Conservation (phyloP, 2,113 vertebrate species). For the Melanocharis versteri region DNA sequence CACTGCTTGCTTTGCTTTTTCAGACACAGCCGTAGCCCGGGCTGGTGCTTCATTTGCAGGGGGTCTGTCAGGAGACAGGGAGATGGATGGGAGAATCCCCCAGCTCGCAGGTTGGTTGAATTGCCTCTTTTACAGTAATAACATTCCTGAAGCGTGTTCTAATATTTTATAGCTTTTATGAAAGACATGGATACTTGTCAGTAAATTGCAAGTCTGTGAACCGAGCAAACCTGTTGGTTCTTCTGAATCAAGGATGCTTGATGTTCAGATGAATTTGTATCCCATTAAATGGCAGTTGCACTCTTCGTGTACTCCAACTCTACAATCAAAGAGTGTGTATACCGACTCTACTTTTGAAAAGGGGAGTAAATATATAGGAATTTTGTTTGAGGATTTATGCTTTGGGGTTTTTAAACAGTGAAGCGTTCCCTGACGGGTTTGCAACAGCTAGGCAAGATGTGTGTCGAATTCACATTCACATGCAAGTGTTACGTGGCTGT, state of each 20-base stretch:
- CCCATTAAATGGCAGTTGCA: not conserved
- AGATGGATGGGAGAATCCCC: not conserved
- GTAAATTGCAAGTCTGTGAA: not conserved
- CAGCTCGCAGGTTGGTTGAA: not conserved
- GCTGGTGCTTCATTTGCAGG: not conserved
- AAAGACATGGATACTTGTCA: not conserved
- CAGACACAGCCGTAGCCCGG: not conserved
- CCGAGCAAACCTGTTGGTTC: not conserved
- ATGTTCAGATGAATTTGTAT: not conserved
- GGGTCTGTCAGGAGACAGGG: not conserved
- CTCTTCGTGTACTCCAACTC: not conserved
- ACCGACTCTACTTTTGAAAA: not conserved
- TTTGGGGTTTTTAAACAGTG: not conserved
- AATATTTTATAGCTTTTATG: not conserved
- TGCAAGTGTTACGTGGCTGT: not conserved
- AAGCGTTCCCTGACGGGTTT: not conserved
- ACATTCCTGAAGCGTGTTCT: not conserved
- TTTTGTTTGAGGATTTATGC: not conserved
- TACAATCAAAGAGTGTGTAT: not conserved
- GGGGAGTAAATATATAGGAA: not conserved
- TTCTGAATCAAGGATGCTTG: not conserved
- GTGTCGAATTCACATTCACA: not conserved
- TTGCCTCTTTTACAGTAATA: not conserved
- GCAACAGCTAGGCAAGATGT: not conserved
- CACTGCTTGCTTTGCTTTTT: slow-evolving; percentile 4